phyloP scores from a whole-genome alignment of 2,797 vertebrate genomes.

The Sphaeramia orbicularis region DNA sequence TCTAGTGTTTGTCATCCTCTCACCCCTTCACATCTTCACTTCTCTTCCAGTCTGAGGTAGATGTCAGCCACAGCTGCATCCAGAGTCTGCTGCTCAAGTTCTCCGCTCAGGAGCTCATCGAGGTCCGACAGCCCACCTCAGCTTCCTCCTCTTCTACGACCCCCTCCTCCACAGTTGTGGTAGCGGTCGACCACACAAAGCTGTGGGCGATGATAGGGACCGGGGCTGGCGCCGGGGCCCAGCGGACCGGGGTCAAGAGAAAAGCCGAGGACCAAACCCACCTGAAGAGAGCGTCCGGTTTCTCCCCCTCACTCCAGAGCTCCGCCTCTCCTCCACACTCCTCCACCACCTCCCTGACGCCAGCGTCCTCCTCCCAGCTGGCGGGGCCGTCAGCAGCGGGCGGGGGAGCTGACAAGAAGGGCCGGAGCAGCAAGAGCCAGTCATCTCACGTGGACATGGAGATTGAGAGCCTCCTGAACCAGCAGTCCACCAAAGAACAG shows the following conservation, averaged over 20 bases:
- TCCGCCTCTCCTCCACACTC: slow-evolving; percentile 74
- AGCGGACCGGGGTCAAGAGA: slow-evolving; percentile 82
- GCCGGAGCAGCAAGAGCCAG: slow-evolving; percentile 82
- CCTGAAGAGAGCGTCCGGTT: slow-evolving; percentile 72
- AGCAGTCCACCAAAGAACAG: slow-evolving; percentile 96
- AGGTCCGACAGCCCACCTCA: slow-evolving; percentile 86
- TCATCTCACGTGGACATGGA: slow-evolving; percentile 94
- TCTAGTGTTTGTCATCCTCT: not conserved
- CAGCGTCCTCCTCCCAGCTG: slow-evolving; percentile 72
- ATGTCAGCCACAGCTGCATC: slow-evolving; percentile 87
- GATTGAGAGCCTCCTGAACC: slow-evolving; percentile 93
- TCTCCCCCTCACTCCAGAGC: slow-evolving; percentile 74
- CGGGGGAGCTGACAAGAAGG: slow-evolving; percentile 88
- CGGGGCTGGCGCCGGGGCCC: slow-evolving; percentile 72
- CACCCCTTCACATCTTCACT: not conserved
- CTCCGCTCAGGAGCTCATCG: slow-evolving; percentile 94
- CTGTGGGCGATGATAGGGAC: slow-evolving; percentile 92
- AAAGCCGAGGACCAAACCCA: slow-evolving; percentile 84
- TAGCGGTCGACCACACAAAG: slow-evolving; percentile 93
- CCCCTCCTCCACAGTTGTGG: slow-evolving; percentile 85
- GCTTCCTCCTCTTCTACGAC: slow-evolving; percentile 79
- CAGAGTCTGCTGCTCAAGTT: slow-evolving; percentile 94
- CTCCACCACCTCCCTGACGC: slow-evolving; percentile 74
- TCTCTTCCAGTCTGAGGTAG: slow-evolving; percentile 84
- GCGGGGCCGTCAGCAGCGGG: slow-evolving; percentile 69